Percentiles rank a stretch among this genome's conserved stretches.
phyloP scores from a whole-genome alignment of 2,888 invertebrate species.

The Drosophila phalerata region DNA sequence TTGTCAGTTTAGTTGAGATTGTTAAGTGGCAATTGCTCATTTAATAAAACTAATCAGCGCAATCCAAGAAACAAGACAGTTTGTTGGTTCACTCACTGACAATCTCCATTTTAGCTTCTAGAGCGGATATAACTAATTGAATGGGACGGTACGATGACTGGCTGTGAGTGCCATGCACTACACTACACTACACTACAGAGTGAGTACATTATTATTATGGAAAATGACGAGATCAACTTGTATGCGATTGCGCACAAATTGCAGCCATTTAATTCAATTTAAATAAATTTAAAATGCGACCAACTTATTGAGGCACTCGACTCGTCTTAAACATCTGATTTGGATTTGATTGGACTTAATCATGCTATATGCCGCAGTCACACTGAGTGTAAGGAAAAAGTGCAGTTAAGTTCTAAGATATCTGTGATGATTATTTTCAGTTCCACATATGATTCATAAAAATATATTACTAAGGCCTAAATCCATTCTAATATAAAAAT shows the following conservation, averaged over 20 bases:
- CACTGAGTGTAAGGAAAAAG: slow-evolving; percentile 2
- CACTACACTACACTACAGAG: slow-evolving; percentile 19
- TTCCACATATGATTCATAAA: no score
- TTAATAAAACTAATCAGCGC: slow-evolving; percentile 76
- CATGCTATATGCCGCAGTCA: slow-evolving; percentile 18
- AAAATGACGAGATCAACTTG: slow-evolving; percentile 48
- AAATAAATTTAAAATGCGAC: slow-evolving; percentile 79
- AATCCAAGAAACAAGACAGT: slow-evolving; percentile 57
- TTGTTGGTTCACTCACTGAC: slow-evolving; percentile 31
- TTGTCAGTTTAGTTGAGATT: slow-evolving; percentile 41
- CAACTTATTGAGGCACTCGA: slow-evolving; percentile 64
- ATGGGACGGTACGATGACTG: slow-evolving; percentile 64
- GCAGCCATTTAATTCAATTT: slow-evolving; percentile 82
- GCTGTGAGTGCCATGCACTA: slow-evolving; percentile 47
- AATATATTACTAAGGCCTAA: no score
- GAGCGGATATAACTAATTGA: slow-evolving; percentile 83
- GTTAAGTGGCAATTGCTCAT: slow-evolving; percentile 78
- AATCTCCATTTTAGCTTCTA: slow-evolving; percentile 78
- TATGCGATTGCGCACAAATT: slow-evolving; percentile 70
- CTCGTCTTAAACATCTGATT: slow-evolving; percentile 53
- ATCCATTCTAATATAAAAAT: no score
- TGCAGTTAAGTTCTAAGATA: slow-evolving; percentile 17
- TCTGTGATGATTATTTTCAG: not conserved
- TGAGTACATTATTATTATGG: slow-evolving; percentile 46
- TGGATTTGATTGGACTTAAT: slow-evolving; percentile 61